phyloP scores from a whole-genome alignment of 1,140 invertebrate genomes.

The Popillia japonica region DNA sequence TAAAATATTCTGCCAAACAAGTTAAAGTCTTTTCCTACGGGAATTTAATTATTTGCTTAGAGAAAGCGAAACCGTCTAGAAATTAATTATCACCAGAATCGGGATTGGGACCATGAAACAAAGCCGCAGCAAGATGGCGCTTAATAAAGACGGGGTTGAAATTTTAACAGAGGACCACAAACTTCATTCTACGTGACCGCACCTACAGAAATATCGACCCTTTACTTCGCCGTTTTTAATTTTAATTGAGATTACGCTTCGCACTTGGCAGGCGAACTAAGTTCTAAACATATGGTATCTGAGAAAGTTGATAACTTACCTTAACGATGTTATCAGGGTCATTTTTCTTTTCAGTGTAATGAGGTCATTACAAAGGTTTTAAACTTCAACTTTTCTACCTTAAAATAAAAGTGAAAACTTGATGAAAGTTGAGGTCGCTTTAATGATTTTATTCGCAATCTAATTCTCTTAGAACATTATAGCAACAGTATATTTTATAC shows the following conservation, averaged over 20 bases:
- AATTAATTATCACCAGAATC: conserved; percentile 1
- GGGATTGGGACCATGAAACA: background rate
- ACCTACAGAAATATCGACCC: background rate
- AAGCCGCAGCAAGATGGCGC: background rate
- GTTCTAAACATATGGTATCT: background rate
- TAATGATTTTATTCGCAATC: no score
- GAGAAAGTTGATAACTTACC: background rate
- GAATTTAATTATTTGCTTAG: background rate
- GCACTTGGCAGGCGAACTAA: background rate
- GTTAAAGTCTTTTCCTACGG: background rate
- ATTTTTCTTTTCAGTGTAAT: no score
- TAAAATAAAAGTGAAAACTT: no score
- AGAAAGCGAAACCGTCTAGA: background rate
- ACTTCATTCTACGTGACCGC: background rate
- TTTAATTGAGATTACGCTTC: background rate
- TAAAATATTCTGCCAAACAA: background rate
- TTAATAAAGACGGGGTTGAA: background rate
- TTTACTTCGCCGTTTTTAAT: background rate
- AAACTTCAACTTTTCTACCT: no score
- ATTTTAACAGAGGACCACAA: background rate
- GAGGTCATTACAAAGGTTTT: no score
- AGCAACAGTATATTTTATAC: no score
- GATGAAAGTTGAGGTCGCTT: no score
- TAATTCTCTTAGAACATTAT: no score
- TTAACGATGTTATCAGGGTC: background rate